Evolutionary conservation across 2,113 vertebrate species (phyloP), one percentile per base, ranked within the genome.

Genomic region (Antechinus stuartii): DNA sequence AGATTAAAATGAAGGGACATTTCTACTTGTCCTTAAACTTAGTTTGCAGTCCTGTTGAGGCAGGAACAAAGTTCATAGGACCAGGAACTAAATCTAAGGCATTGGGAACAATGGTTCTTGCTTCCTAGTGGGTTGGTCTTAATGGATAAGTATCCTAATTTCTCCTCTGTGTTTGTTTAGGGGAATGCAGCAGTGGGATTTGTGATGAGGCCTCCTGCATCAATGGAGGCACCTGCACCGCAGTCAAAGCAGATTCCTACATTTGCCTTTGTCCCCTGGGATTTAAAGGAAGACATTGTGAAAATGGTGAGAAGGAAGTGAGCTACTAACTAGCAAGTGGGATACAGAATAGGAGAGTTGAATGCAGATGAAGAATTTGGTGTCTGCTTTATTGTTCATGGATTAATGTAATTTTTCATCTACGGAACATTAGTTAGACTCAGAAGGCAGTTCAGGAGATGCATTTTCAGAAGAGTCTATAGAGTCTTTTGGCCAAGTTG

Each of bases 261-360:
- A 99, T 99, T 96, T 99, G 99, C 94, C 99, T 99, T 94, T 99
- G 99, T 95, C 99, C 99, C 3, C 99, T 99, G 2, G 99, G 99
- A 91, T 99, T 99, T 98, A 99, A 98, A 97, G 99, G 99, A 42
- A 97, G 98, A 12, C 99, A 99, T 50, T 99, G 99, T 0, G 99
- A 99, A 97, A 99, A 99, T 89, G 99, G 99, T 99, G 98, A 99
- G 99, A 95, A 90, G 42, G 61, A 55, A 6, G 35, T 96, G 68
- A n/a, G 3, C 16, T 91, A 90, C 25, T 84, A 50, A 90, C 1
- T 42, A 84, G 35, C 68, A 84, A 84, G 68, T 35, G 7, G 68
- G 61, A n/a, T n/a, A 76, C 14, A 6, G 61, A 19, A 35, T 16
- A 76, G 5, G 61, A 76, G 4, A 76, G 30, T 6, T n/a, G 35